Evolutionary conservation across 2,797 vertebrate genomes (phyloP), one percentile per base, ranked within the genome.

Genomic region (Galagoides demidoff): DNA sequence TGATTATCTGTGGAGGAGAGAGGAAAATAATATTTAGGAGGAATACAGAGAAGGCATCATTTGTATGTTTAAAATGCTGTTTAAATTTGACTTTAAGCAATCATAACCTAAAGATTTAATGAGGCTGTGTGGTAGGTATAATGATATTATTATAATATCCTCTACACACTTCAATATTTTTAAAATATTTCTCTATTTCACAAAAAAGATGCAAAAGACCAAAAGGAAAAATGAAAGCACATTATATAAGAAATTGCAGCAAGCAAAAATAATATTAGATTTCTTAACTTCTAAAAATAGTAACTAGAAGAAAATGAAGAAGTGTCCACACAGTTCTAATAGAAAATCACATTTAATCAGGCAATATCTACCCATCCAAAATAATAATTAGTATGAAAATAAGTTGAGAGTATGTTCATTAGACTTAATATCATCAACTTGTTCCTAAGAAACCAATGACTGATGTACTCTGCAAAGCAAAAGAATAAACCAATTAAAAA

Each of bases 291-390:
- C 92, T 57, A 84, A 43, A 66, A 92, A 20, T 23, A 25, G 39
- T 86, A 91, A 63, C 31, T 73, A 74, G 64, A 96, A 78, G 4
- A 79, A 49, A 83, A 79, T 59, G 11, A 31, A 95, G 22, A 90
- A 87, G 94, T 34, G 4, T n/a, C 29, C 7, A 90, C 31, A 14
- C 0, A 57, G 20, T 89, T 82, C 29, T 70, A 25, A 59, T 29
- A 45, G 31, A 89, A 92, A 92, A 92, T 90, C 4, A 49, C 70
- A 20, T 84, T 39, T 77, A 92, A 84, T 23, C 61, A 89, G 79
- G 81, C 88, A 61, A 13, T 23, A n/a, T n/a, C 45, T 22, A 45
- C 25, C 49, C 57, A 86, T 27, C 29, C 27, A 90, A 85, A 86
- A 68, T 43, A 16, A 68, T 71, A 82, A 77, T 82, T 88, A 85